Percentiles rank a stretch among this genome's conserved stretches.
Conservation (phyloP, 2,113 vertebrate species). For the Oncorhynchus clarkii region DNA sequence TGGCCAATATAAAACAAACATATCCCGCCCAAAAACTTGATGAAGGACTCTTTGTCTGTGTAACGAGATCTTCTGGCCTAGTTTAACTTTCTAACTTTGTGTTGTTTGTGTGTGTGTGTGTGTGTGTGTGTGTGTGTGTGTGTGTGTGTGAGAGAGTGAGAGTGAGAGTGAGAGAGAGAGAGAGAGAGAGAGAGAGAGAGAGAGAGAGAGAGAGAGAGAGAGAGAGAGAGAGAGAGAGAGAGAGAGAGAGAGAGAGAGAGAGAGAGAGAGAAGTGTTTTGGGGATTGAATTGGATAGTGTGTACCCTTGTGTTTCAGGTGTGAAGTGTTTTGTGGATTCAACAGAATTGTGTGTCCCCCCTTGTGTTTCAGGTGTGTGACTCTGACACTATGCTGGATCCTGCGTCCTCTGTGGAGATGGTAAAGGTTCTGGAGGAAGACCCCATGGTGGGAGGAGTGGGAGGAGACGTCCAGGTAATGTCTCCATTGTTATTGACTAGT, state of each 20-base stretch:
- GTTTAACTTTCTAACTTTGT: neutral
- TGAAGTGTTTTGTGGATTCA: conserved; percentile 57
- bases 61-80: conserved; percentile 1
- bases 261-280: neutral
- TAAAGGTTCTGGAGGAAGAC: conserved; percentile 95
- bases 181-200: too few species aligned
- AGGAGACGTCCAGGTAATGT: conserved; percentile 87
- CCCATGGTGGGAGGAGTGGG: conserved; percentile 96
- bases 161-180: too few species aligned
- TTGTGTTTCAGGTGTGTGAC: conserved; percentile 86
- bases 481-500: neutral
- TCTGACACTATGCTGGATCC: conserved; percentile 98
- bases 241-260: too few species aligned
- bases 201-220: too few species aligned
- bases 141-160: too few species aligned
- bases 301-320: conserved; percentile 73
- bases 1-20: neutral
- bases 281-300: neutral
- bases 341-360: neutral
- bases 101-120: neutral
- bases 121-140: too few species aligned
- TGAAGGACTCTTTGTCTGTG: neutral
- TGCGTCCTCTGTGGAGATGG: conserved; percentile 96
- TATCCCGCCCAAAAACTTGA: neutral
- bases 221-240: too few species aligned